phyloP scores from a whole-genome alignment of 2,888 invertebrate species.

The Ichneumon xanthorius region DNA sequence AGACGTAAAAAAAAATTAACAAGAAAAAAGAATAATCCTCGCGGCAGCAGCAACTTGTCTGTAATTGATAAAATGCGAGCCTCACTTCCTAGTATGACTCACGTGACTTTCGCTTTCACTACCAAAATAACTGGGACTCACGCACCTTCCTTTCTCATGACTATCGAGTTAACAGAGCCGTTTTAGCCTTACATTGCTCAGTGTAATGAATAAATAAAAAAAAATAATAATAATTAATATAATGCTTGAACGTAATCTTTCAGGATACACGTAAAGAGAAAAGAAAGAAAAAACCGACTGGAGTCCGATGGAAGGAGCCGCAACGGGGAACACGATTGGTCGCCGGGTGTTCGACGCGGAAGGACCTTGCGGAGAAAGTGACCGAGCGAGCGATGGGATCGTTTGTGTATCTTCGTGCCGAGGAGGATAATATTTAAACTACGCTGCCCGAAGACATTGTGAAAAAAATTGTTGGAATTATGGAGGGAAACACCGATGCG shows the following conservation, averaged over 20 bases:
- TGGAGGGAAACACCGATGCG: conserved; percentile 5
- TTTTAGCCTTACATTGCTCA: background rate
- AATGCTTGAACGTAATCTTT: conserved; percentile 3
- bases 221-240: background rate
- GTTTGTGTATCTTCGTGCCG: conserved; percentile 1
- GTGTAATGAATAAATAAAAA: conserved; percentile 16
- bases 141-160: conserved; percentile 70
- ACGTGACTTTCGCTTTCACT: conserved; percentile 84
- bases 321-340: background rate
- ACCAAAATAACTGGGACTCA: conserved; percentile 82
- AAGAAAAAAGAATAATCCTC: conserved; percentile 13
- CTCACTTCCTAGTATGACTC: conserved; percentile 74
- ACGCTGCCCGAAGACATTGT: background rate
- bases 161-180: conserved; percentile 49
- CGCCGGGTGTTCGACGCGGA: conserved; percentile 11
- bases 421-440: background rate
- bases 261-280: background rate
- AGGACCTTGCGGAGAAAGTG: conserved; percentile 40
- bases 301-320: background rate
- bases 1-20: conserved; percentile 10
- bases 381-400: conserved; percentile 1
- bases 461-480: background rate
- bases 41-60: conserved; percentile 7
- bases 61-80: conserved; percentile 57
- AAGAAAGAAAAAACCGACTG: background rate